Conservation (phyloP, 2,888 invertebrate genomes). For the Drosophila gaucha region DNA sequence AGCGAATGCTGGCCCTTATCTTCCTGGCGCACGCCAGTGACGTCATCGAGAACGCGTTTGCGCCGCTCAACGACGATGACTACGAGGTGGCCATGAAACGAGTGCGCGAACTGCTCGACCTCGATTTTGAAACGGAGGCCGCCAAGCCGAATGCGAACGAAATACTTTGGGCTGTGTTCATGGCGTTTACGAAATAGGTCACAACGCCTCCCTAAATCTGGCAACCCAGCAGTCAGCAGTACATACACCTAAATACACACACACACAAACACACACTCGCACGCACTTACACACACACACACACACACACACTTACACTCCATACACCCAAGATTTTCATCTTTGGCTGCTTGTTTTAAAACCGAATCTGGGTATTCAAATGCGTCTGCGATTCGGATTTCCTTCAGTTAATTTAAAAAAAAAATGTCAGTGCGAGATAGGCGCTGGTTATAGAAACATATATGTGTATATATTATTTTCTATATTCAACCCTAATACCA, state of each 20-base stretch:
- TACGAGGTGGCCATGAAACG: slow-evolving; percentile 99
- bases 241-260: slow-evolving; percentile 36
- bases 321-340: slow-evolving; percentile 19
- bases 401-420: slow-evolving; percentile 39
- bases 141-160: slow-evolving; percentile 96
- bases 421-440: slow-evolving; percentile 17
- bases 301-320: slow-evolving; percentile 15
- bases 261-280: neutral
- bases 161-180: slow-evolving; percentile 99
- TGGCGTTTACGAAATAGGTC: slow-evolving; percentile 97
- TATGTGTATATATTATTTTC: slow-evolving; percentile 16
- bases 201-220: slow-evolving; percentile 18
- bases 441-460: slow-evolving; percentile 21
- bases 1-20: slow-evolving; percentile 95
- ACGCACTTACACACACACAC: neutral
- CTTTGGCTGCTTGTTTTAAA: slow-evolving; percentile 51
- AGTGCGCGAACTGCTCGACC: slow-evolving; percentile 96
- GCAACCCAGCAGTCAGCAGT: slow-evolving; percentile 23
- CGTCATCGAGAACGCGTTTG: slow-evolving; percentile 99
- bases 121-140: slow-evolving; percentile 98
- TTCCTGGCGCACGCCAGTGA: slow-evolving; percentile 99
- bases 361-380: slow-evolving; percentile 10
- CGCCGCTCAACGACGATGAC: slow-evolving; percentile 98
- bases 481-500: slow-evolving; percentile 19
- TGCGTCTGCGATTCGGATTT: slow-evolving; percentile 21